Percentiles rank a stretch among this genome's conserved stretches.
phyloP scores from a whole-genome alignment of 2,888 invertebrate genomes.

The Pilophorus perplexus region DNA sequence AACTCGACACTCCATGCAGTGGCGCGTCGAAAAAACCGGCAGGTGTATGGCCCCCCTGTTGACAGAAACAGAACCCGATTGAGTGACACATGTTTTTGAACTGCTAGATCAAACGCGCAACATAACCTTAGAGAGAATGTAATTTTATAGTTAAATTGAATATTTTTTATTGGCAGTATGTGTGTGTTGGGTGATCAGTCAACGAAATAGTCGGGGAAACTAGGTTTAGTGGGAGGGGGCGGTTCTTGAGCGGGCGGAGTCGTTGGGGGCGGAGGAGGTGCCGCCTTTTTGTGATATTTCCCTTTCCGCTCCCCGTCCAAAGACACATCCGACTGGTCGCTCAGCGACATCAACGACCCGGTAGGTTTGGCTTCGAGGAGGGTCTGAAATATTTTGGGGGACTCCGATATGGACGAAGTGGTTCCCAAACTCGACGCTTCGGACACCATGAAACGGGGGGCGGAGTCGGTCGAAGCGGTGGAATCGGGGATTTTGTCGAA shows the following conservation, averaged over 20 bases:
- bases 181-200: background rate
- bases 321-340: constrained; percentile 12
- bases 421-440: background rate
- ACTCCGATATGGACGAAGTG: background rate
- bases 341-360: background rate
- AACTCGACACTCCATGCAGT: too few species aligned
- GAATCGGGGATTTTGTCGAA: background rate
- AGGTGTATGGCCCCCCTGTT: too few species aligned
- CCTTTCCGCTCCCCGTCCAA: constrained; percentile 54
- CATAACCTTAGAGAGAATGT: too few species aligned
- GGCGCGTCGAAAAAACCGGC: too few species aligned
- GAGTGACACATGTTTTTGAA: too few species aligned
- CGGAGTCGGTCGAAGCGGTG: background rate
- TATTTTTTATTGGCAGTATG: background rate
- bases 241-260: background rate
- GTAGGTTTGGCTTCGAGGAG: background rate
- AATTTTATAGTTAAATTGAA: background rate
- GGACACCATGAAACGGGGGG: background rate
- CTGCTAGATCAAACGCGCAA: background rate
- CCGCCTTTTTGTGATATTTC: constrained; percentile 57
- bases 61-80: too few species aligned
- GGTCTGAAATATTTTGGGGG: too few species aligned
- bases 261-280: constrained; percentile 53
- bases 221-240: background rate
- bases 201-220: constrained; percentile 21